phyloP scores from a whole-genome alignment of 2,888 invertebrate species.

The Apamea crenata region DNA sequence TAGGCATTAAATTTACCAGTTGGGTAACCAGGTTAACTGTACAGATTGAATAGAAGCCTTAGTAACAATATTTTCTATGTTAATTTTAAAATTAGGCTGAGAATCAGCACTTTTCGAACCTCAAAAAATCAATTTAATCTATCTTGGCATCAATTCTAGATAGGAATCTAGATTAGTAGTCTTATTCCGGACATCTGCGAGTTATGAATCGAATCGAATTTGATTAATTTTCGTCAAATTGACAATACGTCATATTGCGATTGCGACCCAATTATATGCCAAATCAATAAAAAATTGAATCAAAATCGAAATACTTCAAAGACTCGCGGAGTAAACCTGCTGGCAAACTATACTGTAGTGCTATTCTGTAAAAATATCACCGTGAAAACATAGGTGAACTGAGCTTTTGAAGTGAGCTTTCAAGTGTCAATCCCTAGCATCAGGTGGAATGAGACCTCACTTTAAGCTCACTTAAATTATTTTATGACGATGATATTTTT shows the following conservation, averaged over 20 bases:
- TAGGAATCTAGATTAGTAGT: background rate
- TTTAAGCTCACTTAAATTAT: too few species aligned
- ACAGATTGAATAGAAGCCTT: background rate
- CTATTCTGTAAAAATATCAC: too few species aligned
- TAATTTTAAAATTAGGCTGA: too few species aligned
- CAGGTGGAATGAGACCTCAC: too few species aligned
- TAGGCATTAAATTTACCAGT: background rate
- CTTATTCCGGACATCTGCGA: background rate
- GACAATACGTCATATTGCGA: background rate
- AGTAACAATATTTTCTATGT: conserved; percentile 10
- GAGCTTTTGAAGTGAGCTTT: too few species aligned
- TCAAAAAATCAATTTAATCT: too few species aligned
- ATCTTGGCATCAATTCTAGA: background rate
- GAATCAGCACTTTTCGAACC: too few species aligned
- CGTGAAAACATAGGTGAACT: too few species aligned
- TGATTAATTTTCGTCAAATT: background rate
- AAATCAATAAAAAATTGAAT: background rate
- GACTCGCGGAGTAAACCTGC: background rate
- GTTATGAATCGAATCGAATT: background rate
- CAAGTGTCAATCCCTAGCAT: too few species aligned
- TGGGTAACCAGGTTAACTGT: too few species aligned
- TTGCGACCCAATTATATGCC: background rate
- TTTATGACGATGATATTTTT: too few species aligned
- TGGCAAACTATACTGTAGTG: background rate
- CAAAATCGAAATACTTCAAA: background rate